Evolutionary conservation across 2,797 vertebrate genomes (phyloP).

Genomic region (Pachyuromys duprasi): DNA sequence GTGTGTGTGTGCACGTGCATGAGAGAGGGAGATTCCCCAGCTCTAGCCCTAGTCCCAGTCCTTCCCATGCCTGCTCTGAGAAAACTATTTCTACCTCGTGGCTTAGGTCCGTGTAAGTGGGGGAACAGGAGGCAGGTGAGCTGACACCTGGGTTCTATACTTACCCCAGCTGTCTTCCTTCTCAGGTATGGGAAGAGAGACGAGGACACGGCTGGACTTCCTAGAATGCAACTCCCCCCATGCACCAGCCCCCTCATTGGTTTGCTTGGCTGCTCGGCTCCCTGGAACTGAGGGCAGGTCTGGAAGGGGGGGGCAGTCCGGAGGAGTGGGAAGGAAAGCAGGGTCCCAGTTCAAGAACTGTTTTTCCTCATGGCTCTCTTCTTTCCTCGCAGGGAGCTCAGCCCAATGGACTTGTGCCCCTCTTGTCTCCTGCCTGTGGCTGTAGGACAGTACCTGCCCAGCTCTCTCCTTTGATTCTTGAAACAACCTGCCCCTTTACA

Average conservation of each 20-base stretch:
- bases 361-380: neutral
- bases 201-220: neutral
- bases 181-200: conserved; percentile 79
- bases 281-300: neutral
- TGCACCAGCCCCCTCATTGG: neutral
- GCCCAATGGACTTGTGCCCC: neutral
- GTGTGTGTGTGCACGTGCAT: neutral
- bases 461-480: neutral
- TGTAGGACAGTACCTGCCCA: rapidly evolving
- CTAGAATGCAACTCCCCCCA: neutral
- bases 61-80: neutral
- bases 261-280: neutral
- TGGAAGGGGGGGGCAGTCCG: neutral
- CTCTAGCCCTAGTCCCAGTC: too few relatives aligned
- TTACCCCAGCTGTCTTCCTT: neutral
- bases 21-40: rapidly evolving
- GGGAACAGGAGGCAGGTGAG: neutral
- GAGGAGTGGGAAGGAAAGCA: neutral
- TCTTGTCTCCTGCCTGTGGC: neutral
- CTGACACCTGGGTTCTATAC: neutral
- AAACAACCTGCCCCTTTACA: neutral
- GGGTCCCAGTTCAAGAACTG: neutral
- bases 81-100: neutral
- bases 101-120: neutral
- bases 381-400: conserved; percentile 33